Percentiles rank a stretch among this genome's conserved stretches.
phyloP scores from a whole-genome alignment of 2,113 vertebrate species.

The Dendrocopos noguchii region DNA sequence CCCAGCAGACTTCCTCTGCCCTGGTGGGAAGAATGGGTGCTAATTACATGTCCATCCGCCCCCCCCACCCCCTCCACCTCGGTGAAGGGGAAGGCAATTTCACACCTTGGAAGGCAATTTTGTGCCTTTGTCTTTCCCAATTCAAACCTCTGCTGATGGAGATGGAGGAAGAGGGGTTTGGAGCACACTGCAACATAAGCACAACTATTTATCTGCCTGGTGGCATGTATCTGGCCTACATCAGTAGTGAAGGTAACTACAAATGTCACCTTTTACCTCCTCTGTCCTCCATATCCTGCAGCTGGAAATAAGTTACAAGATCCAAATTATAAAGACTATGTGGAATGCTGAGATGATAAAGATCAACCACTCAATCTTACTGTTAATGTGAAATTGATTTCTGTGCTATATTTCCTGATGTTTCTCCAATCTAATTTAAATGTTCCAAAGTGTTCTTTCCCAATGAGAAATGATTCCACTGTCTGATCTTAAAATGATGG shows the following conservation, averaged over 20 bases:
- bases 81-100: too few species aligned
- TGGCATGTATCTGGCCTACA: neutral
- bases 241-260: neutral
- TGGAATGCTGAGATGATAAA: slow-evolving; percentile 32
- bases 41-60: too few species aligned
- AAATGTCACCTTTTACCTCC: neutral
- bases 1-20: too few species aligned
- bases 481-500: neutral
- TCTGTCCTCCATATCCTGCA: neutral
- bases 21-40: too few species aligned
- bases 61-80: too few species aligned
- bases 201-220: neutral
- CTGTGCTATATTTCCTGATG: slow-evolving; percentile 44
- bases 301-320: slow-evolving; percentile 14
- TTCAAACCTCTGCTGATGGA: too few species aligned
- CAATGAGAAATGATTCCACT: slow-evolving; percentile 31
- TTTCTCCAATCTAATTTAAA: slow-evolving; percentile 45
- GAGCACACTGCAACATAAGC: too few species aligned
- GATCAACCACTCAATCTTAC: slow-evolving; percentile 39
- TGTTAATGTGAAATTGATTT: slow-evolving; percentile 60
- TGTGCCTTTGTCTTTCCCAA: too few species aligned
- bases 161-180: too few species aligned
- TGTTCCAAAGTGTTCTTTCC: slow-evolving; percentile 44
- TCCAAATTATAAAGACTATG: neutral
- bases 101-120: too few species aligned